Evolutionary conservation across 1,140 invertebrate genomes (phyloP).

Genomic region (Octopus sinensis): DNA sequence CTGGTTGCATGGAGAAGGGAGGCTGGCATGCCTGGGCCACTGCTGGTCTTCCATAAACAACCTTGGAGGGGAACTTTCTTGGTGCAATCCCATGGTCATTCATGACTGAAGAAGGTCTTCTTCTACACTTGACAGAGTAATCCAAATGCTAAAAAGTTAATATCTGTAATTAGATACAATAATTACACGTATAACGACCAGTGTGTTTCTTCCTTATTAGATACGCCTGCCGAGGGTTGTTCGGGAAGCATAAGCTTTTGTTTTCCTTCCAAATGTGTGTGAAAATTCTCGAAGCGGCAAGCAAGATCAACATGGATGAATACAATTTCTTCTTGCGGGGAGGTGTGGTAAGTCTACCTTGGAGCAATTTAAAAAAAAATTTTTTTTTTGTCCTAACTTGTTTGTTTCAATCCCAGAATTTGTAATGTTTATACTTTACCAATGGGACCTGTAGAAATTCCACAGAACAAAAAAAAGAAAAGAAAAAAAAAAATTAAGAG

Average conservation of each 20-base stretch:
- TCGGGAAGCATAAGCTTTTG: conserved; percentile 59
- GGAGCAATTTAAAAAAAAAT: not conserved
- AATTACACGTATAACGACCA: too few species aligned
- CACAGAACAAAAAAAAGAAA: too few species aligned
- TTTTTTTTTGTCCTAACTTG: not conserved
- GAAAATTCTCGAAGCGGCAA: conserved; percentile 57
- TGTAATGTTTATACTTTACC: too few species aligned
- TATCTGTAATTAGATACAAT: not conserved
- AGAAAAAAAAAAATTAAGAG: too few species aligned
- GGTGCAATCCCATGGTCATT: not conserved
- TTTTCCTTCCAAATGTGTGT: conserved; percentile 62
- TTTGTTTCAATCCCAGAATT: too few species aligned
- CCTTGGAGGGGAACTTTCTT: too few species aligned
- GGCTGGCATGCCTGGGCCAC: too few species aligned
- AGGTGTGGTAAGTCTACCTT: conserved; percentile 52
- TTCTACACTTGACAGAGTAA: too few species aligned
- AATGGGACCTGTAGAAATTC: too few species aligned
- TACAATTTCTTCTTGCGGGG: conserved; percentile 60
- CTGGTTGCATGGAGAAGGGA: too few species aligned
- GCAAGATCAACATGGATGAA: conserved; percentile 59
- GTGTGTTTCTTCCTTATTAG: conserved; percentile 48
- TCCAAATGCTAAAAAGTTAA: too few species aligned
- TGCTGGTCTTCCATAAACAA: too few species aligned
- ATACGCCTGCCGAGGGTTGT: conserved; percentile 58
- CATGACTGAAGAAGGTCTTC: not conserved